These are phyloP conservation scores for Spongilla lacustris DNA, from an alignment of 37 sponge, comb jelly and placozoan species.

Conservation along the genomic window DNA sequence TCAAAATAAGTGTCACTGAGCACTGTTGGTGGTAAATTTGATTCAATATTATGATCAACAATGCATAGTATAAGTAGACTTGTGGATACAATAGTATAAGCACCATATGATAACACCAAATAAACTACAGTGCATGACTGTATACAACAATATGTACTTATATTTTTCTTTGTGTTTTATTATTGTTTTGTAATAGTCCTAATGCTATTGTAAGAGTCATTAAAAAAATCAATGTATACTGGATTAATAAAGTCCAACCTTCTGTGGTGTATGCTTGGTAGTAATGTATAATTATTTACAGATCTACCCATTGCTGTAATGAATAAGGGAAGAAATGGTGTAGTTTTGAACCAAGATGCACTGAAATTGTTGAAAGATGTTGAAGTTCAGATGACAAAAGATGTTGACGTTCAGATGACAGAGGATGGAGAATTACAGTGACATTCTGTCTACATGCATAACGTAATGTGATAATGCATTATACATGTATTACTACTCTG, in stretches of 20 bases:
- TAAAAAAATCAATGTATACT: background rate
- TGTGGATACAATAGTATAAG: background rate
- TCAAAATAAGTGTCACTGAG: background rate
- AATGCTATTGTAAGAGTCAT: background rate
- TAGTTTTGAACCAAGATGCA: constrained; percentile 1
- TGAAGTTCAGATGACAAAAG: constrained; percentile 1
- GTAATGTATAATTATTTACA: constrained; percentile 1
- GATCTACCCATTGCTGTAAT: background rate
- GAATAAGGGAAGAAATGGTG: constrained; percentile 1
- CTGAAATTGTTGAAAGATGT: constrained; percentile 1
- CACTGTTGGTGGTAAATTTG: background rate
- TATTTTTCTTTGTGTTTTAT: background rate
- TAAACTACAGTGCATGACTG: constrained; percentile 1
- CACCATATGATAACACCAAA: background rate
- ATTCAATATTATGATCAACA: background rate
- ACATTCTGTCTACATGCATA: constrained; percentile 1
- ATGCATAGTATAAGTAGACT: background rate
- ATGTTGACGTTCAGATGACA: constrained; percentile 1
- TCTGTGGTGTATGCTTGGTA: background rate
- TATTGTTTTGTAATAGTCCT: background rate
- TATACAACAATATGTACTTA: background rate
- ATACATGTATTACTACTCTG: background rate
- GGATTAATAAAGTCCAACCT: background rate
- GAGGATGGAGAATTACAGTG: background rate
- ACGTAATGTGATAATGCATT: background rate